Base-by-base conservation (phyloP, 2,888 invertebrate species). In the Xanthorhoe designata region DNA sequence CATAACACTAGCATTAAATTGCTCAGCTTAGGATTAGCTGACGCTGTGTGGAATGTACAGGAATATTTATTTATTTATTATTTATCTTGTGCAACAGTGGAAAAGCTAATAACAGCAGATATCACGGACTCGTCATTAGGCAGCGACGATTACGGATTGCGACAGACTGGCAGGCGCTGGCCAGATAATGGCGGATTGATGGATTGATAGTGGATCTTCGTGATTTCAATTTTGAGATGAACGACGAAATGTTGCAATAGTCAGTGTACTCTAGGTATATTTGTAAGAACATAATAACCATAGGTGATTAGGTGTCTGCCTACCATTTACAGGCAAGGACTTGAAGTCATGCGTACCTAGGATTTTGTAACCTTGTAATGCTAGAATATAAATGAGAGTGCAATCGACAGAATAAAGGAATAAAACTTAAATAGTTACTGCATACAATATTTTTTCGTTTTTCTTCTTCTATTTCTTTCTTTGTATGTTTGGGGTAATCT, bases 111-210 rank as follows among this genome's bases (percentile, higher is more conserved):
- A 49, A 47, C 47, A 47, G 49, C 24, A 63, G 63, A 56, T 42
- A 61, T 67, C 60, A 67, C 63, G 63, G 67, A 63, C 56, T 53
- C 56, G 63, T 64, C 63, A 42, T 67, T 64, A 64, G 49, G n/a
- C 53, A 49, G 19, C 51, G 52, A 59, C 60, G 56, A 61, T 67
- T 67, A 66, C 51, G 18, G 64, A 57, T 68, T 64, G 64, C 61
- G 64, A 50, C 54, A 68, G 24, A 24, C 24, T 24, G 24, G 4
- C 54, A 7, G 49, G 47, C 52, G n/a, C 62, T 47, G 42, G 66
- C 64, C 32, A 3, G 32, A 7, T 66, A 61, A 58, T 57, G 55
- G 42, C 45, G 55, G 35, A 50, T 52, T 55, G 45, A 55, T 58
- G 42, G 47, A 55, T 61, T 32, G 13, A 54, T 49, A 42, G 57